phyloP scores from a whole-genome alignment of 64 coral and sea anemone genomes.

The Pocillopora verrucosa region DNA sequence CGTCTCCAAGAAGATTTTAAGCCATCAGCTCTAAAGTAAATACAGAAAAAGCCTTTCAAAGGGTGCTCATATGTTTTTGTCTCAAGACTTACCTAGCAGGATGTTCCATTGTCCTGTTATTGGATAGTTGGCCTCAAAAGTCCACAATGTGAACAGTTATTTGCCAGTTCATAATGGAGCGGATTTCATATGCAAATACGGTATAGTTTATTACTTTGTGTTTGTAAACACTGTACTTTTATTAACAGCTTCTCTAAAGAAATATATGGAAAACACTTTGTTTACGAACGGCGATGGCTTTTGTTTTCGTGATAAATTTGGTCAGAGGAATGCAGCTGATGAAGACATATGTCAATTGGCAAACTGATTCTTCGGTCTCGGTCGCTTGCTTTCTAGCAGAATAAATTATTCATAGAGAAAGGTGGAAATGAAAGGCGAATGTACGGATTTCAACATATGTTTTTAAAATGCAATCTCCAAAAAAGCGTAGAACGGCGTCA shows the following conservation, averaged over 20 bases:
- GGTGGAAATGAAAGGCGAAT: too few relatives aligned
- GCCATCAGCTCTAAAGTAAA: not conserved
- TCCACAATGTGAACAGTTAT: not conserved
- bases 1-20: not conserved
- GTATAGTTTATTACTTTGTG: not conserved
- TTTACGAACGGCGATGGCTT: not conserved
- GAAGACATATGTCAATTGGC: not conserved
- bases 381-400: too few relatives aligned
- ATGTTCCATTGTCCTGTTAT: constrained; percentile 3
- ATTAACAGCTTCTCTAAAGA: not conserved
- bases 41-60: not conserved
- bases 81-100: not conserved
- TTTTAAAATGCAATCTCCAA: too few relatives aligned
- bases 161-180: not conserved
- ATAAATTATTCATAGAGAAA: too few relatives aligned
- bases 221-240: constrained; percentile 6
- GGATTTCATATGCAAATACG: constrained; percentile 25
- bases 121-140: constrained; percentile 16
- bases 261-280: not conserved
- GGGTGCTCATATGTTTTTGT: not conserved
- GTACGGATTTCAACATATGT: too few relatives aligned
- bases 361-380: not conserved
- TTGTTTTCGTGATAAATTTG: not conserved
- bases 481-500: too few relatives aligned
- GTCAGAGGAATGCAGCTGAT: not conserved